Base-by-base conservation (phyloP, 1,140 invertebrate genomes). In the Lepidurus apus region DNA sequence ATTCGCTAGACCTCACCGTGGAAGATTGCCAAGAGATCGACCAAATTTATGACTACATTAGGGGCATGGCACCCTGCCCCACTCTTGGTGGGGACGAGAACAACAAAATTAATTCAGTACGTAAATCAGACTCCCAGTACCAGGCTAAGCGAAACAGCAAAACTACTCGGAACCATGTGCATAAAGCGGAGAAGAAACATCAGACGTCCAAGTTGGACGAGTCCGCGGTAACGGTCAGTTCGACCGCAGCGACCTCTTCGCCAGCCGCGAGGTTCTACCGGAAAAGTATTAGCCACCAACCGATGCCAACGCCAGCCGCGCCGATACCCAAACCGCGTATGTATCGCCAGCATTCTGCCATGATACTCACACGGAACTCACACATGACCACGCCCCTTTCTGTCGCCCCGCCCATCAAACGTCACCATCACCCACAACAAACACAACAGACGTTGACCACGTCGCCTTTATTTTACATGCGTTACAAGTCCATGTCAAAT, bases 1-100 rank as follows among this genome's bases (percentile, higher is more conserved):
- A 21, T 53, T 74, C 26, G 43, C 21, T 26, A 11, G 42, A 43
- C 11, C 43, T 34, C 74, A 79, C 47, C 13, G 76, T 44, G 73
- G 74, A 73, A 43, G 42, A 45, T 74, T 42, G 73, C 74, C 94
- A 97, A 82, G 95, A 98, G 86, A 96, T 97, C 81, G 95, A 98
- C 87, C 94, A 97, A 85, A 95, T 98, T 79, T 98, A 98, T 84
- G 94, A 96, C 83, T 98, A 97, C 84, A 95, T 98, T 0, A 87
- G 95, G 74, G 95, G 95, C 0, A 93, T 96, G 82, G 93, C 93
- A 13, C 94, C 95, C 0, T 87, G 96, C 43, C 94, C 94, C 0
- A 95, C 87, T 90, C 13, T 75, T 53, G 43, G 76, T 42, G 34
- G 45, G 76, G 26, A 65, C 21, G 53, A 65, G 13, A 65, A 65